phyloP scores from a whole-genome alignment of 2,888 invertebrate genomes.

The Lampropteryx suffumata region DNA sequence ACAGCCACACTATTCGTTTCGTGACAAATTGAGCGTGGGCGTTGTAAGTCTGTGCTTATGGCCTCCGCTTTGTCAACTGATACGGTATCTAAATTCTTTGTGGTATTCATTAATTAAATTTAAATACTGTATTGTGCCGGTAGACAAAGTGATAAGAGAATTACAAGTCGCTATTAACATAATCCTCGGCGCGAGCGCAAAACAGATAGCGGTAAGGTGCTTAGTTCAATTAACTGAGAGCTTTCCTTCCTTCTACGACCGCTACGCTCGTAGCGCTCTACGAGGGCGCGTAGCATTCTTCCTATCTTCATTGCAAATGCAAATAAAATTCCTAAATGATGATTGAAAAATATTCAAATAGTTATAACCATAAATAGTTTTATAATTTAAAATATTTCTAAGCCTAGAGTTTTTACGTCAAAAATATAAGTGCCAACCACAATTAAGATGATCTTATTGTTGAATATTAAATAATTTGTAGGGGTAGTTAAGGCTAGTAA shows the following conservation, averaged over 20 bases:
- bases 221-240: constrained; percentile 72
- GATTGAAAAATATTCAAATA: neutral
- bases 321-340: constrained; percentile 35
- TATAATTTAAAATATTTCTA: too few relatives aligned
- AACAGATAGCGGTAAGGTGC: constrained; percentile 79
- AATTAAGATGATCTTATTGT: too few relatives aligned
- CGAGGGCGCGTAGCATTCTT: constrained; percentile 36
- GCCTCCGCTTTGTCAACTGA: constrained; percentile 44
- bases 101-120: constrained; percentile 35
- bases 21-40: constrained; percentile 83
- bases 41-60: constrained; percentile 54
- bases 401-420: too few relatives aligned
- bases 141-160: constrained; percentile 77
- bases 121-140: constrained; percentile 46
- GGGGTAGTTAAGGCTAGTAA: too few relatives aligned
- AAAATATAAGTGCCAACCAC: too few relatives aligned
- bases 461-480: too few relatives aligned
- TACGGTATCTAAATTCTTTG: constrained; percentile 5
- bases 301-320: constrained; percentile 48
- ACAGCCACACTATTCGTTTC: constrained; percentile 70
- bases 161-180: constrained; percentile 76
- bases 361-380: too few relatives aligned
- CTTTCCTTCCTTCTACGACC: constrained; percentile 45
- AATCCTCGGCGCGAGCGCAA: constrained; percentile 72
- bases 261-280: constrained; percentile 42